phyloP scores from a whole-genome alignment of 2,888 invertebrate genomes.

The Mamestra brassicae region DNA sequence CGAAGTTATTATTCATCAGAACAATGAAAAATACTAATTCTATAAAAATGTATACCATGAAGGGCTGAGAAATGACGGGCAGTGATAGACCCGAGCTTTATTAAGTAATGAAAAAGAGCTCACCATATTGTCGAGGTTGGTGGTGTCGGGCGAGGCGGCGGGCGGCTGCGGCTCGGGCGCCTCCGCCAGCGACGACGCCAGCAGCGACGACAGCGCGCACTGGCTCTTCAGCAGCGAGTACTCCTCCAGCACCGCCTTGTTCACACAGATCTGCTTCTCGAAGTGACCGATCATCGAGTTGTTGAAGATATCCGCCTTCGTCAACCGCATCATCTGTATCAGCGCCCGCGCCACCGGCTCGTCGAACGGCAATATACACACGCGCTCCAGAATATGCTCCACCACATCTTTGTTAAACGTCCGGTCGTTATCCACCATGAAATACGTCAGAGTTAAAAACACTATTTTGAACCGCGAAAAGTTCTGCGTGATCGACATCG shows the following conservation, averaged over 20 bases:
- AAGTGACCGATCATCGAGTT: slow-evolving; percentile 73
- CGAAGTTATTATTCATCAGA: not conserved
- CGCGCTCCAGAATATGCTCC: slow-evolving; percentile 77
- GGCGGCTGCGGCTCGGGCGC: slow-evolving; percentile 4
- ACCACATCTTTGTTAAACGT: slow-evolving; percentile 73
- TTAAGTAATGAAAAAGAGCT: slow-evolving; percentile 61
- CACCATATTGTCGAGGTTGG: slow-evolving; percentile 79
- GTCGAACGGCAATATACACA: slow-evolving; percentile 81
- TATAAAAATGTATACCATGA: not conserved
- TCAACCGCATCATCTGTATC: slow-evolving; percentile 75
- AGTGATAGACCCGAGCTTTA: not conserved
- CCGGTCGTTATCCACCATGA: slow-evolving; percentile 71
- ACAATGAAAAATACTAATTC: not conserved
- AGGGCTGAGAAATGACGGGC: not conserved
- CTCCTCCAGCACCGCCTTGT: slow-evolving; percentile 65
- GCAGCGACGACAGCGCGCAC: slow-evolving; percentile 29
- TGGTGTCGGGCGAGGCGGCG: slow-evolving; percentile 80
- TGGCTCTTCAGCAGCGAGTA: slow-evolving; percentile 61
- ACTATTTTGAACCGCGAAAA: slow-evolving; percentile 82
- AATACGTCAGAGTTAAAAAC: slow-evolving; percentile 78
- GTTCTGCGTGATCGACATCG: slow-evolving; percentile 81
- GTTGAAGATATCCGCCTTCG: slow-evolving; percentile 73
- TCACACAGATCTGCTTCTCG: slow-evolving; percentile 72
- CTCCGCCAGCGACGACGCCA: slow-evolving; percentile 30
- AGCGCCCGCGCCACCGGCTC: slow-evolving; percentile 71